These are phyloP conservation scores for Todiramphus saurophagus DNA, from an alignment of 2,113 vertebrate genomes.

Conservation along the genomic window DNA sequence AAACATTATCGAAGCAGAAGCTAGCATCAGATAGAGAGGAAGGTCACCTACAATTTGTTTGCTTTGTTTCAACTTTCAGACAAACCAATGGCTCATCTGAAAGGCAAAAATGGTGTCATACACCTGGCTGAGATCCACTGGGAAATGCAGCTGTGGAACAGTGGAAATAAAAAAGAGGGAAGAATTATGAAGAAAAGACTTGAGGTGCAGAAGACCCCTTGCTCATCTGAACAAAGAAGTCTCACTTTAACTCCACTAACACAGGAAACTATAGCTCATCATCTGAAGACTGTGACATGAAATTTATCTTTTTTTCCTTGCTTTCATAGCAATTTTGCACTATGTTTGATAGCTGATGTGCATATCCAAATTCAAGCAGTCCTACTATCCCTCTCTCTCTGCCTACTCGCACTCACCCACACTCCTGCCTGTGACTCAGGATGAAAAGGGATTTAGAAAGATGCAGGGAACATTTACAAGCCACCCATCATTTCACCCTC, in stretches of 20 bases:
- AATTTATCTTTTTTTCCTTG: slow-evolving; percentile 51
- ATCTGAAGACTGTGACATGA: slow-evolving; percentile 39
- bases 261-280: slow-evolving; percentile 26
- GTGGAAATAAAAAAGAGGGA: neutral
- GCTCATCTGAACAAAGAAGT: neutral
- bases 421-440: slow-evolving; percentile 42
- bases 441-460: slow-evolving; percentile 53
- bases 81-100: neutral
- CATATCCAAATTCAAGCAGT: slow-evolving; percentile 64
- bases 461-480: slow-evolving; percentile 48
- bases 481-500: neutral
- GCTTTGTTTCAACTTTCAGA: neutral
- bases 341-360: slow-evolving; percentile 61
- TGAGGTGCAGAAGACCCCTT: neutral
- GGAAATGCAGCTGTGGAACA: neutral
- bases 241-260: neutral
- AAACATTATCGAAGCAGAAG: neutral
- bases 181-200: neutral
- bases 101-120: neutral
- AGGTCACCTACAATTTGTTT: neutral
- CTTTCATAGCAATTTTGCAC: slow-evolving; percentile 56
- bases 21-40: neutral
- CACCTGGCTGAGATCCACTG: neutral
- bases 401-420: slow-evolving; percentile 56
- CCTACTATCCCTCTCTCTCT: slow-evolving; percentile 56